Evolutionary conservation across 2,888 invertebrate species (phyloP).

Genomic region (Mylabris sibirica): DNA sequence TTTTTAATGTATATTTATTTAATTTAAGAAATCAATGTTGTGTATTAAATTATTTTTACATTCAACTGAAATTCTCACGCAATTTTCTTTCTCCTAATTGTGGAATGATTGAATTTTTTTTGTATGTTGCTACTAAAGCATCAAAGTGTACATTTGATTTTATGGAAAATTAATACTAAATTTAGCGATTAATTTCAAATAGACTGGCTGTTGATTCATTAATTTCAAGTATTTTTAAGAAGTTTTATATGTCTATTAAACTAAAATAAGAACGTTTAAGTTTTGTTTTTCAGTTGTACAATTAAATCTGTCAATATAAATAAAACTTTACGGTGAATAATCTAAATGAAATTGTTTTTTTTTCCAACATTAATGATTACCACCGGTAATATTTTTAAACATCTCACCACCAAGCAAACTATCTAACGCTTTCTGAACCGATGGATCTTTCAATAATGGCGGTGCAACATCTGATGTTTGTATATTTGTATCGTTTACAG

Average conservation of each 20-base stretch:
- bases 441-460: constrained; percentile 75
- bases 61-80: neutral
- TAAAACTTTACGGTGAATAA: constrained; percentile 14
- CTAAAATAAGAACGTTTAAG: neutral
- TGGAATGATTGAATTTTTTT: neutral
- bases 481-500: constrained; percentile 49
- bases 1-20: constrained; percentile 13
- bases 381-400: constrained; percentile 62
- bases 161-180: neutral
- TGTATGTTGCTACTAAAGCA: neutral
- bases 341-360: neutral
- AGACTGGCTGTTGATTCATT: constrained; percentile 14
- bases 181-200: constrained; percentile 9
- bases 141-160: constrained; percentile 20
- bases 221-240: constrained; percentile 7
- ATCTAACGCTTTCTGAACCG: constrained; percentile 81
- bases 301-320: constrained; percentile 7
- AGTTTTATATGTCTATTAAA: constrained; percentile 6
- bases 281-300: neutral
- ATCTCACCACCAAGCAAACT: constrained; percentile 69
- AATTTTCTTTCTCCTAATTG: neutral
- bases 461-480: constrained; percentile 49
- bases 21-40: constrained; percentile 10
- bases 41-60: constrained; percentile 20
- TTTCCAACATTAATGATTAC: constrained; percentile 6